Percentiles rank a stretch among this genome's conserved stretches.
These are phyloP conservation scores for Linnaemya tessellans DNA, from an alignment of 2,888 invertebrate species.

Conservation along the genomic window DNA sequence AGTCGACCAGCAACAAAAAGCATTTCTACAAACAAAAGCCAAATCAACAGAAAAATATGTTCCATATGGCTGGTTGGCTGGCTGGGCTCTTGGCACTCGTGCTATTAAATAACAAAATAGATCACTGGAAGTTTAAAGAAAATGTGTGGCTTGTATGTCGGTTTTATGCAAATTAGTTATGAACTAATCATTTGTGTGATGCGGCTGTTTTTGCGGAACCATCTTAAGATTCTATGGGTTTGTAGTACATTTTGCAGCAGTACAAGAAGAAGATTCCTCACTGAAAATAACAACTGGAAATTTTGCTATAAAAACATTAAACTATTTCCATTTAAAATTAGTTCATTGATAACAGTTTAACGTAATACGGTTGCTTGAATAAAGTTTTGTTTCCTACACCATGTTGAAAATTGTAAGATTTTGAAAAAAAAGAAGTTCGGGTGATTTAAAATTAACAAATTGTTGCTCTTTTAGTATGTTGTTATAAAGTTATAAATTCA, in stretches of 20 bases:
- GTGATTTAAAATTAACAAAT: not conserved
- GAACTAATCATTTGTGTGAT: slow-evolving; percentile 44
- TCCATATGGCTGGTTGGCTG: not conserved
- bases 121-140: slow-evolving; percentile 6
- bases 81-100: not conserved
- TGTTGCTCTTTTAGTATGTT: too few relatives aligned
- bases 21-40: slow-evolving; percentile 17
- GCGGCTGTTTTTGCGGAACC: slow-evolving; percentile 20
- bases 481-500: not conserved
- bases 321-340: slow-evolving; percentile 39
- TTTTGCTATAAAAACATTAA: slow-evolving; percentile 57
- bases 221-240: slow-evolving; percentile 33
- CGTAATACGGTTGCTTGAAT: slow-evolving; percentile 8
- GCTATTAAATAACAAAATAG: not conserved
- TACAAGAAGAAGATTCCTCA: slow-evolving; percentile 55
- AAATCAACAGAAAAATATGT: slow-evolving; percentile 56
- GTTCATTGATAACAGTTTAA: slow-evolving; percentile 54
- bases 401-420: slow-evolving; percentile 80
- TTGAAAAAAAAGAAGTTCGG: not conserved
- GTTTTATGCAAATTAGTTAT: slow-evolving; percentile 68
- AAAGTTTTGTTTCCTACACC: slow-evolving; percentile 46
- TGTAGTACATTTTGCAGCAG: not conserved
- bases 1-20: slow-evolving; percentile 48
- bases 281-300: not conserved
- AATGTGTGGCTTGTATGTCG: slow-evolving; percentile 14